Evolutionary conservation across 2,888 invertebrate genomes (phyloP).

Genomic region (Eupeodes latifasciatus): DNA sequence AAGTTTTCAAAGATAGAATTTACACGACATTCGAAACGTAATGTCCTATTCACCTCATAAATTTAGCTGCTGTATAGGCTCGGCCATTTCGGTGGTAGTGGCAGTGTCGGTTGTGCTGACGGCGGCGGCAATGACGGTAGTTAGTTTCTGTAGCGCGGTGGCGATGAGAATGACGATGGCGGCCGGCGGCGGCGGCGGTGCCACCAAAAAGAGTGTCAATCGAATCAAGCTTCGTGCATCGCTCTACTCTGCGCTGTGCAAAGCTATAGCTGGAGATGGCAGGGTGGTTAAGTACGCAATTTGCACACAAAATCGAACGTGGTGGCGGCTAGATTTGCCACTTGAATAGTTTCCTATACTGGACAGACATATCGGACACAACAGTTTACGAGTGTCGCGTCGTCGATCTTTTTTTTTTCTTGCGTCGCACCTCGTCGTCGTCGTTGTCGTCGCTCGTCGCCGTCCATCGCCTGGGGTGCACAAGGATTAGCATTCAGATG

Average conservation of each 20-base stretch:
- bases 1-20: slow-evolving; percentile 76
- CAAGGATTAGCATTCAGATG: slow-evolving; percentile 76
- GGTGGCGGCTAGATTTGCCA: slow-evolving; percentile 67
- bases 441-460: background rate
- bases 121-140: background rate
- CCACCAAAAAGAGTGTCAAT: slow-evolving; percentile 75
- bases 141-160: background rate
- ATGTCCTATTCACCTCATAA: slow-evolving; percentile 77
- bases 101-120: background rate
- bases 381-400: slow-evolving; percentile 75
- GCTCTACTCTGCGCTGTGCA: slow-evolving; percentile 35
- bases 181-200: slow-evolving; percentile 53
- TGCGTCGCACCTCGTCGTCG: background rate
- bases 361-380: slow-evolving; percentile 75
- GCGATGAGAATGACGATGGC: background rate
- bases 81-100: background rate
- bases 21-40: slow-evolving; percentile 77
- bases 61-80: slow-evolving; percentile 48
- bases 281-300: slow-evolving; percentile 75
- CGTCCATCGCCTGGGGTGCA: slow-evolving; percentile 17
- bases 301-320: slow-evolving; percentile 74
- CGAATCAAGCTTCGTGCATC: slow-evolving; percentile 76
- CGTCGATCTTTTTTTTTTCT: slow-evolving; percentile 53
- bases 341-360: slow-evolving; percentile 60
- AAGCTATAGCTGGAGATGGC: slow-evolving; percentile 38